A percentile compares a stretch with the other conserved stretches of the same genome.
These are phyloP conservation scores for Poeciliopsis gracilis DNA, from an alignment of 2,797 vertebrate genomes.

Conservation along the genomic window DNA sequence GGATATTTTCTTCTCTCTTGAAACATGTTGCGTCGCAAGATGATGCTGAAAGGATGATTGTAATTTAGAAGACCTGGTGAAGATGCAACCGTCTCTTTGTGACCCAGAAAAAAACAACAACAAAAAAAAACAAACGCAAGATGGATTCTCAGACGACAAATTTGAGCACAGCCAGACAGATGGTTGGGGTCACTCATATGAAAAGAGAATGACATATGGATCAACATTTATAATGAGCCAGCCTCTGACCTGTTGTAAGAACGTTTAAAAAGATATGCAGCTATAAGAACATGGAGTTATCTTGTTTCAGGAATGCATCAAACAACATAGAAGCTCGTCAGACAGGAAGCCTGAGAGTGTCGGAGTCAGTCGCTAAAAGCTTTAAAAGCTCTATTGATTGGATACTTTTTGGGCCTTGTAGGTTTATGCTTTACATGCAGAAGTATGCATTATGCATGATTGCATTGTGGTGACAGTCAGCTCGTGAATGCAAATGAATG, in stretches of 20 bases:
- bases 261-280: not conserved
- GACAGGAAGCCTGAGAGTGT: slow-evolving; percentile 29
- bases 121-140: not conserved
- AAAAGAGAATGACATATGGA: slow-evolving; percentile 46
- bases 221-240: slow-evolving; percentile 18
- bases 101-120: slow-evolving; percentile 26
- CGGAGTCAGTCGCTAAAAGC: slow-evolving; percentile 56
- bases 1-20: not conserved
- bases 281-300: not conserved
- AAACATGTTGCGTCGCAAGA: slow-evolving; percentile 35
- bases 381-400: slow-evolving; percentile 73
- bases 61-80: slow-evolving; percentile 9
- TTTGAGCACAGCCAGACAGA: slow-evolving; percentile 43
- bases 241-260: not conserved
- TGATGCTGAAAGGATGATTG: slow-evolving; percentile 32
- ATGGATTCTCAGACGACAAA: slow-evolving; percentile 26
- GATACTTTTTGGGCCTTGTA: slow-evolving; percentile 30
- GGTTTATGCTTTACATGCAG: slow-evolving; percentile 48
- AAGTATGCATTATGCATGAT: slow-evolving; percentile 57
- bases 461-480: slow-evolving; percentile 15
- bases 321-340: slow-evolving; percentile 9
- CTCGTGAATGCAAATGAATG: not conserved
- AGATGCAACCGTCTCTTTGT: slow-evolving; percentile 24
- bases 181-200: slow-evolving; percentile 45
- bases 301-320: slow-evolving; percentile 28